Conservation (phyloP, 2,888 invertebrate genomes). For the Drosophila prolongata region DNA sequence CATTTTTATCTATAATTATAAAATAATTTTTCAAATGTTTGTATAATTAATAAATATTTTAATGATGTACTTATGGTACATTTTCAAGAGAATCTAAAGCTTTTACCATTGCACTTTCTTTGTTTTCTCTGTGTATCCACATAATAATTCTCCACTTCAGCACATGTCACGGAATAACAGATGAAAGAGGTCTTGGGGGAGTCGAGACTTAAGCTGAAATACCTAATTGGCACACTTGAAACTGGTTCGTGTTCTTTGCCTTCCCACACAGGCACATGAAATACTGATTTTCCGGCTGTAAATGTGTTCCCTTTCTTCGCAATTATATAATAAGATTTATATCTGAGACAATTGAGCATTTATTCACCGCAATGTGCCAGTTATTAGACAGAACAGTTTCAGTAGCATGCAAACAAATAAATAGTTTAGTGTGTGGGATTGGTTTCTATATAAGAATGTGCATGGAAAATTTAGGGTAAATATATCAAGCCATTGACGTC, state of each 20-base stretch:
- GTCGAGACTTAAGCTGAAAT: slow-evolving; percentile 18
- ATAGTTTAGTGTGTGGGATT: slow-evolving; percentile 3
- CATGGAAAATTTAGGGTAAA: slow-evolving; percentile 16
- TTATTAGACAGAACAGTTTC: slow-evolving; percentile 9
- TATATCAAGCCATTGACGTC: slow-evolving; percentile 28
- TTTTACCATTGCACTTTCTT: too few species aligned
- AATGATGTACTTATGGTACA: too few species aligned
- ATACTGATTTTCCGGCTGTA: slow-evolving; percentile 5
- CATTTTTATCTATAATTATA: too few species aligned
- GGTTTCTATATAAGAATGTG: background rate
- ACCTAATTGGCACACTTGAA: slow-evolving; percentile 51
- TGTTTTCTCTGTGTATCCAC: slow-evolving; percentile 1
- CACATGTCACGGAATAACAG: slow-evolving; percentile 25
- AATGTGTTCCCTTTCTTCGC: slow-evolving; percentile 20
- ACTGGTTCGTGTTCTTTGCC: slow-evolving; percentile 38
- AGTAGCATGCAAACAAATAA: slow-evolving; percentile 12
- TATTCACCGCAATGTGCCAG: slow-evolving; percentile 26
- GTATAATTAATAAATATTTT: background rate
- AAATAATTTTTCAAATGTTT: too few species aligned
- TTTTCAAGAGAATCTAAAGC: too few species aligned
- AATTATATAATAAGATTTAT: slow-evolving; percentile 38
- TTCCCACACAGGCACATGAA: slow-evolving; percentile 16
- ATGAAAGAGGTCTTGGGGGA: slow-evolving; percentile 2
- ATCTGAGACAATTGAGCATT: slow-evolving; percentile 39
- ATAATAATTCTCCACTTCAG: slow-evolving; percentile 4